phyloP scores from a whole-genome alignment of 2,888 invertebrate species.

The Ganaspis brasiliensis region DNA sequence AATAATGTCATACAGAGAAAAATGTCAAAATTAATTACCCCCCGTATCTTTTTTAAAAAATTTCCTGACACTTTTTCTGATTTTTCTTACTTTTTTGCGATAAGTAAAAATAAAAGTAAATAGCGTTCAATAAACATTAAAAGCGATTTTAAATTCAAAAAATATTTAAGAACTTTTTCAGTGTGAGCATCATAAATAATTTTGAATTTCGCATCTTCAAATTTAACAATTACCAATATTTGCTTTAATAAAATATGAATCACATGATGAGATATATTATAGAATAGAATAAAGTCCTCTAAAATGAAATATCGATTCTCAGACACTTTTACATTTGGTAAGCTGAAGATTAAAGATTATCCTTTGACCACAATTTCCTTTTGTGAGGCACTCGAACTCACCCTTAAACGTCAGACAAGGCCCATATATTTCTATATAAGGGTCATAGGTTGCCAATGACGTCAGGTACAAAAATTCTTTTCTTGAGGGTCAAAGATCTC shows the following conservation, averaged over 20 bases:
- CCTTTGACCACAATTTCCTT: background rate
- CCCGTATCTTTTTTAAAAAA: no score
- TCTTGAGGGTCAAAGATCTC: constrained; percentile 44
- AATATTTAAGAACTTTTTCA: no score
- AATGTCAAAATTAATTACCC: no score
- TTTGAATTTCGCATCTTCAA: no score
- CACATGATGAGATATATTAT: background rate
- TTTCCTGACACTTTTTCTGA: no score
- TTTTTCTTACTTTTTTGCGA: no score
- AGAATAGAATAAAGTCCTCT: background rate
- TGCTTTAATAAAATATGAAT: background rate
- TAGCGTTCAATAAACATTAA: no score
- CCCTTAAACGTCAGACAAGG: constrained; percentile 24
- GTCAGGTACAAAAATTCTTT: constrained; percentile 29
- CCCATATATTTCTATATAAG: background rate
- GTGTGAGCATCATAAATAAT: no score
- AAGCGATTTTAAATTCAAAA: no score
- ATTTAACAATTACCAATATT: background rate
- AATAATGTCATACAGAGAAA: no score
- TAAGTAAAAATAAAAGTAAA: no score
- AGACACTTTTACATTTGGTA: background rate
- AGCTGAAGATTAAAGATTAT: constrained; percentile 24
- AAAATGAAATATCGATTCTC: constrained; percentile 10
- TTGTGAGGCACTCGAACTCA: constrained; percentile 7
- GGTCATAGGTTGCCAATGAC: constrained; percentile 20